Conservation (phyloP, 2,888 invertebrate species). For the Amiota mariae region DNA sequence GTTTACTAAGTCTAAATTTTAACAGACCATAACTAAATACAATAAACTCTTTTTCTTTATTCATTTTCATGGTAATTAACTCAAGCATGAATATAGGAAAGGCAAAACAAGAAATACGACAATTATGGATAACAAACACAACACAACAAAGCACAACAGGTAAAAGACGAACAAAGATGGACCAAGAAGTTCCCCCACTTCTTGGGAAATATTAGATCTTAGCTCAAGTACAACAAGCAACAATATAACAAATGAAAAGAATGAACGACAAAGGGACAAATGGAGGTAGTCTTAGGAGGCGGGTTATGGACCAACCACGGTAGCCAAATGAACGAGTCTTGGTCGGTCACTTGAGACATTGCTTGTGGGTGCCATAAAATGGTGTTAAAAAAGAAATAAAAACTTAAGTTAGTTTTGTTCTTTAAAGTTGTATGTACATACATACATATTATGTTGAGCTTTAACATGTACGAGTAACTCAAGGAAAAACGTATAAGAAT, state of each 20-base stretch:
- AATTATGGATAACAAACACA: background rate
- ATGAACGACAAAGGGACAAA: background rate
- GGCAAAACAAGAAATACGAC: conserved; percentile 6
- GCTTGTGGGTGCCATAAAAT: conserved; percentile 21
- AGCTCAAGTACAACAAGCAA: conserved; percentile 21
- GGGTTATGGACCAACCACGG: background rate
- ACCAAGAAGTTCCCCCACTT: background rate
- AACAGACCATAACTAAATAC: conserved; percentile 21
- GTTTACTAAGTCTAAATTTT: background rate
- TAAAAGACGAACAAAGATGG: conserved; percentile 1
- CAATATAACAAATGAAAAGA: background rate
- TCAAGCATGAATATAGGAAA: conserved; percentile 26
- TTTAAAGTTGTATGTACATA: too few species aligned
- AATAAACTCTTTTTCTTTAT: background rate
- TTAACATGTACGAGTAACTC: conserved; percentile 6
- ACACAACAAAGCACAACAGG: background rate
- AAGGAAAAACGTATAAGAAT: conserved; percentile 17
- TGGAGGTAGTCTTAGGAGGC: background rate
- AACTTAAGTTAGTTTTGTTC: background rate
- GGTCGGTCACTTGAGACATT: conserved; percentile 20
- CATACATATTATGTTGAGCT: background rate
- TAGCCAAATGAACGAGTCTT: conserved; percentile 17
- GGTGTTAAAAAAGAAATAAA: conserved; percentile 23
- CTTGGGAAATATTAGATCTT: conserved; percentile 13
- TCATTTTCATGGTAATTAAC: conserved; percentile 22